Evolutionary conservation across 2,797 vertebrate genomes (phyloP).

Genomic region (Rhinoraja longicauda): DNA sequence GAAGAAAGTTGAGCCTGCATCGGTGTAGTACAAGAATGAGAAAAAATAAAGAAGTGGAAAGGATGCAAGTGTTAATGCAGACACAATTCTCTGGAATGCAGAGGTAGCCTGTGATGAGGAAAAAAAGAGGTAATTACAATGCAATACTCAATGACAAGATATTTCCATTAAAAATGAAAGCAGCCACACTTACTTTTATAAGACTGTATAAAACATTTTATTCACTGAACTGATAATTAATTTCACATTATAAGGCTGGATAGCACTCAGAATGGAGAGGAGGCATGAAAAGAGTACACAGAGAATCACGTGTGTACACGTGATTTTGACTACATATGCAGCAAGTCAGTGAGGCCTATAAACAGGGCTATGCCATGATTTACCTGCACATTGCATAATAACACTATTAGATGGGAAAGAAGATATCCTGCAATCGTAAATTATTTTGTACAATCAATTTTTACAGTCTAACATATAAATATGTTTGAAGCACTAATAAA

Average conservation of each 20-base stretch:
- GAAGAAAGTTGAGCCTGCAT: conserved; percentile 89
- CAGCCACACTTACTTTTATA: not conserved
- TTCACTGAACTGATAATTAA: not conserved
- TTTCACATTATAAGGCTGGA: not conserved
- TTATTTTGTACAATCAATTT: not conserved
- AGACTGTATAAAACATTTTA: not conserved
- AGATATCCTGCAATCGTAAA: not conserved
- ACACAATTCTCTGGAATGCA: conserved; percentile 70
- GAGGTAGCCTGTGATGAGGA: conserved; percentile 66
- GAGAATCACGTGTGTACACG: not conserved
- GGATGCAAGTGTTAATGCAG: conserved; percentile 70
- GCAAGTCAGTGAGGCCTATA: not conserved
- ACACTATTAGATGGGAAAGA: not conserved
- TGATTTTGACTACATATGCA: not conserved
- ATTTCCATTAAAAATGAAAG: conserved; percentile 23
- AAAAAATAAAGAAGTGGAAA: conserved; percentile 96
- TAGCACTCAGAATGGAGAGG: not conserved
- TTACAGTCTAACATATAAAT: not conserved
- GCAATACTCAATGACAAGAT: not conserved
- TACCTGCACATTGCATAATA: not conserved
- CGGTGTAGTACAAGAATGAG: conserved; percentile 95
- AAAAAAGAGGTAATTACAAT: conserved; percentile 42
- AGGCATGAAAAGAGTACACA: not conserved
- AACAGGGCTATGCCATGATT: not conserved
- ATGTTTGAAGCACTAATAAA: not conserved